These are phyloP conservation scores for Habroteleia sp. DNA, from an alignment of 2,888 invertebrate species.

Conservation along the genomic window DNA sequence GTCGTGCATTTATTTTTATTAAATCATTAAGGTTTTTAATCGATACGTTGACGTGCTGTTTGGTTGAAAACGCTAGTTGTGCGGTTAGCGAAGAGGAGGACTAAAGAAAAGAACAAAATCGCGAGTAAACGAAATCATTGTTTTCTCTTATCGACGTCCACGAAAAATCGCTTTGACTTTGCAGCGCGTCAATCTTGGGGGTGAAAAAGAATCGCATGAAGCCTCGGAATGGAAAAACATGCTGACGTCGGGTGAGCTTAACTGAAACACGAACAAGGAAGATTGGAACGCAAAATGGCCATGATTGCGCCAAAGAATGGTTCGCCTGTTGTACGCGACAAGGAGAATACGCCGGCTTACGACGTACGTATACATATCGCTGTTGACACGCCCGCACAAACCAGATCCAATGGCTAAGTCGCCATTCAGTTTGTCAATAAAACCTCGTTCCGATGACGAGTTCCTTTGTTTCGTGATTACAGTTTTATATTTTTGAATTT, in stretches of 20 bases:
- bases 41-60: constrained; percentile 9
- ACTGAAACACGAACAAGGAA: constrained; percentile 36
- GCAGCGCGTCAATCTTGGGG: constrained; percentile 13
- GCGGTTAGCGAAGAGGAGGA: no score
- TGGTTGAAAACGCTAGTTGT: neutral
- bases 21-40: constrained; percentile 29
- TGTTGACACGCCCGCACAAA: constrained; percentile 22
- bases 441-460: constrained; percentile 52
- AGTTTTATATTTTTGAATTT: constrained; percentile 14
- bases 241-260: constrained; percentile 29
- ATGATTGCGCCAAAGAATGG: constrained; percentile 85
- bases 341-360: constrained; percentile 86
- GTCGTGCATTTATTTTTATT: constrained; percentile 46
- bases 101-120: no score
- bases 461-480: constrained; percentile 23
- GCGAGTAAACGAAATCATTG: neutral
- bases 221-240: constrained; percentile 28
- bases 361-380: constrained; percentile 82
- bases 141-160: constrained; percentile 13
- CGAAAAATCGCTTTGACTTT: constrained; percentile 25
- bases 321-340: constrained; percentile 85
- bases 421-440: constrained; percentile 52
- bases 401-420: constrained; percentile 10
- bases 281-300: constrained; percentile 68
- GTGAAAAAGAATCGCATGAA: constrained; percentile 1